Conservation (phyloP, 2,113 vertebrate species). For the Coptodon rendalli region DNA sequence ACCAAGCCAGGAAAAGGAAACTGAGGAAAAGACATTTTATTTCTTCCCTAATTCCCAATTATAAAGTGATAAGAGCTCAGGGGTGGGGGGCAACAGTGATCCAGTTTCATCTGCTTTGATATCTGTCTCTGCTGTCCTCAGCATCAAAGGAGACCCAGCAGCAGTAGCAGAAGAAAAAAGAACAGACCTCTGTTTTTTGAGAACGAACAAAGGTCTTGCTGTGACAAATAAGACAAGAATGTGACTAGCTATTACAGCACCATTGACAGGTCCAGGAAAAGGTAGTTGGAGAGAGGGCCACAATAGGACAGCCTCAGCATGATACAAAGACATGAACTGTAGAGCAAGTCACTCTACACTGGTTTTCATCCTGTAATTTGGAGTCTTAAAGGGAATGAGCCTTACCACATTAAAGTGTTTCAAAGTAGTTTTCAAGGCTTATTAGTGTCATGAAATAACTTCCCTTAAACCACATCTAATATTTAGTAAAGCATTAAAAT, state of each 20-base stretch:
- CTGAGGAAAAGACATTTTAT: neutral
- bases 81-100: neutral
- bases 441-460: neutral
- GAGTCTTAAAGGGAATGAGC: neutral
- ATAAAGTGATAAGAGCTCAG: neutral
- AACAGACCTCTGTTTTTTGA: neutral
- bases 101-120: conserved; percentile 1
- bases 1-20: neutral
- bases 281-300: neutral
- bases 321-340: conserved; percentile 5
- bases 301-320: conserved; percentile 32
- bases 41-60: neutral
- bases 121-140: conserved; percentile 28
- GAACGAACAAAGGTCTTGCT: conserved; percentile 41
- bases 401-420: neutral
- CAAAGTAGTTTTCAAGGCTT: neutral
- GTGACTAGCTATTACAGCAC: conserved; percentile 46
- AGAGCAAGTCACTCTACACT: neutral
- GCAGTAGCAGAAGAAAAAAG: conserved; percentile 9
- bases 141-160: conserved; percentile 57
- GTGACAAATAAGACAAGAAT: conserved; percentile 43
- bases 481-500: neutral
- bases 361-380: neutral
- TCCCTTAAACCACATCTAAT: neutral
- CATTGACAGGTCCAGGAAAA: conserved; percentile 20